These are phyloP conservation scores for Automeris io DNA, from an alignment of 2,888 invertebrate species.

Conservation along the genomic window DNA sequence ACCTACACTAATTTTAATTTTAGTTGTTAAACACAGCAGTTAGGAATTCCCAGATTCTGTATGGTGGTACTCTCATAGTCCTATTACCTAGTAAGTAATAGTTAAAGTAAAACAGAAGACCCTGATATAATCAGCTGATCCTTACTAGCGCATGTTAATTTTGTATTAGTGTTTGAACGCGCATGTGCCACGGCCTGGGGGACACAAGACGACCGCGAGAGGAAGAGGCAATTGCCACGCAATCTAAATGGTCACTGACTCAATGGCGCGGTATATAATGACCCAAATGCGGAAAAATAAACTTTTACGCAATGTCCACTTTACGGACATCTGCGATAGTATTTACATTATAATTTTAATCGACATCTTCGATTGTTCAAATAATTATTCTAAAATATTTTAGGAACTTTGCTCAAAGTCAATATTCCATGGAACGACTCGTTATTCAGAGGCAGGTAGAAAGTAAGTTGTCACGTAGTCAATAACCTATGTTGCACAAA, in stretches of 20 bases:
- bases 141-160: slow-evolving; percentile 4
- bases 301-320: not conserved
- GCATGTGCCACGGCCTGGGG: slow-evolving; percentile 27
- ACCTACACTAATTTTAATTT: too few relatives aligned
- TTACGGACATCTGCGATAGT: not conserved
- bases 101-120: not conserved
- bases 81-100: too few relatives aligned
- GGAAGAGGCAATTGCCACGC: slow-evolving; percentile 64
- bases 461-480: too few relatives aligned
- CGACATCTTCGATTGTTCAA: too few relatives aligned
- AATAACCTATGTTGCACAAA: too few relatives aligned
- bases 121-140: slow-evolving; percentile 6
- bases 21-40: too few relatives aligned
- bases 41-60: too few relatives aligned
- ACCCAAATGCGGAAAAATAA: slow-evolving; percentile 19
- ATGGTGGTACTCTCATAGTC: too few relatives aligned
- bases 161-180: slow-evolving; percentile 6
- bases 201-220: slow-evolving; percentile 46
- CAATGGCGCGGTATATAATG: slow-evolving; percentile 31
- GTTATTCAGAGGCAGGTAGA: too few relatives aligned
- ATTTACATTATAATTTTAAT: not conserved
- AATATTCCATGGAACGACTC: too few relatives aligned
- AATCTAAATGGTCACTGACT: slow-evolving; percentile 64
- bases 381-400: too few relatives aligned
- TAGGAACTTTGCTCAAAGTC: too few relatives aligned